Conservation (phyloP, 2,888 invertebrate species). For the Villa cingulata region DNA sequence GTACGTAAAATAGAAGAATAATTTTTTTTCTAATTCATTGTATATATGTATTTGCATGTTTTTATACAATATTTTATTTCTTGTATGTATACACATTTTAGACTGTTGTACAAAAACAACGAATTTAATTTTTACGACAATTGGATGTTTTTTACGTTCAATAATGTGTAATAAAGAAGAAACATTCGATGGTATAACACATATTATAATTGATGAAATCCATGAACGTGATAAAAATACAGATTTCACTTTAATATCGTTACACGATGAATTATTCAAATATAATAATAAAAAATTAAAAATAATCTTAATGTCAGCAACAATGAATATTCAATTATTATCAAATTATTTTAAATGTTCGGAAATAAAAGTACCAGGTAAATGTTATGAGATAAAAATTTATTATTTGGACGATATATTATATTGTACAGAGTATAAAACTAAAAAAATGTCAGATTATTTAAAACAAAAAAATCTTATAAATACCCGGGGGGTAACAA, state of each 20-base stretch:
- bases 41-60: too few relatives aligned
- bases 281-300: conserved; percentile 40
- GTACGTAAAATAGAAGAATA: conserved; percentile 19
- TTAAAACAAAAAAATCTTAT: conserved; percentile 2
- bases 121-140: conserved; percentile 29
- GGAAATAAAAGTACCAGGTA: conserved; percentile 63
- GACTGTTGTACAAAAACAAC: conserved; percentile 24
- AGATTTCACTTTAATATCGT: conserved; percentile 79
- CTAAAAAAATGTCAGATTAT: conserved; percentile 22
- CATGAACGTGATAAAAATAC: conserved; percentile 89
- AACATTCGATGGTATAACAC: conserved; percentile 42
- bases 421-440: conserved; percentile 36
- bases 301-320: conserved; percentile 40
- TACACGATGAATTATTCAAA: conserved; percentile 62
- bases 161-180: conserved; percentile 57
- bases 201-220: conserved; percentile 85
- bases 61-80: neutral
- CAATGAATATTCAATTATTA: conserved; percentile 71
- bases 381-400: conserved; percentile 57
- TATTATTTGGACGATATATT: conserved; percentile 72
- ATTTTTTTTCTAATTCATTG: too few relatives aligned
- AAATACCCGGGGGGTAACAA: neutral
- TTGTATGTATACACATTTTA: conserved; percentile 7
- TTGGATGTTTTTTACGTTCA: conserved; percentile 49
- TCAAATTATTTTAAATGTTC: conserved; percentile 72